phyloP scores from a whole-genome alignment of 1,140 invertebrate genomes.

The Heliconius himera region DNA sequence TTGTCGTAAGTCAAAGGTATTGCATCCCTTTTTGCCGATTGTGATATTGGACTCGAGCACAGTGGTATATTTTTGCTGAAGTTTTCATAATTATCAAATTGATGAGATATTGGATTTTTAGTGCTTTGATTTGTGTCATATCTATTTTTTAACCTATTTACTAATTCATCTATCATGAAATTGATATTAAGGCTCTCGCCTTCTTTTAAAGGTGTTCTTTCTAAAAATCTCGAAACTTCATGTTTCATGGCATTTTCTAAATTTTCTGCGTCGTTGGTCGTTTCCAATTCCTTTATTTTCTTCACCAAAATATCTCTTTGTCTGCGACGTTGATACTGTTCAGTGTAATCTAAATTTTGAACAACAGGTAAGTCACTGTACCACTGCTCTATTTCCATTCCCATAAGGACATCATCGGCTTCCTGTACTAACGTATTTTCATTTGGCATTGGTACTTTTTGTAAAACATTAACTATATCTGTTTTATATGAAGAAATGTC shows the following conservation, averaged over 20 bases:
- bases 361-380: slow-evolving; percentile 52
- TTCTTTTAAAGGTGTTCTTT: slow-evolving; percentile 45
- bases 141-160: slow-evolving; percentile 54
- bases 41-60: slow-evolving; percentile 42
- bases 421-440: slow-evolving; percentile 52
- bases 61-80: slow-evolving; percentile 43
- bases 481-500: slow-evolving; percentile 45
- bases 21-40: not conserved
- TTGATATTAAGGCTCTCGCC: slow-evolving; percentile 47
- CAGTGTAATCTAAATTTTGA: slow-evolving; percentile 38
- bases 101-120: slow-evolving; percentile 45
- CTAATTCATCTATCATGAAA: slow-evolving; percentile 54
- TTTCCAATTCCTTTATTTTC: slow-evolving; percentile 54
- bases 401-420: slow-evolving; percentile 56
- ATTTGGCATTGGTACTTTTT: slow-evolving; percentile 54
- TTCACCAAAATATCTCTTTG: slow-evolving; percentile 50
- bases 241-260: slow-evolving; percentile 43
- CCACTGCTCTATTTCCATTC: slow-evolving; percentile 63
- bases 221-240: slow-evolving; percentile 49
- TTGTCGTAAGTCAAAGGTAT: not conserved
- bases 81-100: slow-evolving; percentile 41
- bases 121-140: slow-evolving; percentile 28
- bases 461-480: slow-evolving; percentile 53
- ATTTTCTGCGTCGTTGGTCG: slow-evolving; percentile 28
- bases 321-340: slow-evolving; percentile 45